Conservation (phyloP, 1,140 invertebrate species). For the Coboldia fuscipes region DNA sequence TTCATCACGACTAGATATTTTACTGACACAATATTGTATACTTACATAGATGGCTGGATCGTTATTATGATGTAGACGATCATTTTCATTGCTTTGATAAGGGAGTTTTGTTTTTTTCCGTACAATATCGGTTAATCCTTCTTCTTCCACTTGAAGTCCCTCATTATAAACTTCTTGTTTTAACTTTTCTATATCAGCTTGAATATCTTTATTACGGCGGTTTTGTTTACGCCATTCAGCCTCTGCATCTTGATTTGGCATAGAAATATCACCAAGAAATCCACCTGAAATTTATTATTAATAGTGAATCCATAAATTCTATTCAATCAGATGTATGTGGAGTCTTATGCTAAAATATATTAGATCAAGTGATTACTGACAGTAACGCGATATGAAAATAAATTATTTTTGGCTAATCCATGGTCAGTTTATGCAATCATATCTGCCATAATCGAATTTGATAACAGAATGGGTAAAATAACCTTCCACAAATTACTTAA, state of each 20-base stretch:
- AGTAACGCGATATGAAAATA: too few relatives aligned
- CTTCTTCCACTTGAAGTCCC: constrained; percentile 59
- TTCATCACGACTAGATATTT: too few relatives aligned
- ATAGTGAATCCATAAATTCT: too few relatives aligned
- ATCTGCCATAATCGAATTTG: too few relatives aligned
- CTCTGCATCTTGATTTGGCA: constrained; percentile 39
- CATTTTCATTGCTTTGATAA: constrained; percentile 20
- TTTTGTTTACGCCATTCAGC: constrained; percentile 25
- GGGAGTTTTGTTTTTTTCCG: constrained; percentile 40
- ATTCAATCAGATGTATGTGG: too few relatives aligned
- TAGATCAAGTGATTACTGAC: too few relatives aligned
- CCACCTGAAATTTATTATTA: constrained; percentile 38
- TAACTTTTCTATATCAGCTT: constrained; percentile 50
- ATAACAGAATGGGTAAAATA: too few relatives aligned
- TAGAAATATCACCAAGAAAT: constrained; percentile 61
- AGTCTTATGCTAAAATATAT: too few relatives aligned
- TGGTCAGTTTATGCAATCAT: too few relatives aligned
- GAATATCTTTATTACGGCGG: constrained; percentile 38
- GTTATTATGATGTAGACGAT: constrained; percentile 26
- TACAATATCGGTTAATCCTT: constrained; percentile 47
- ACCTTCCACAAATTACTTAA: too few relatives aligned
- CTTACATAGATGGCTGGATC: constrained; percentile 27
- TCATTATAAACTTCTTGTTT: constrained; percentile 57
- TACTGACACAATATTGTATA: too few relatives aligned
- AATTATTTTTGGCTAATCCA: too few relatives aligned